Percentiles rank a stretch among this genome's conserved stretches.
These are phyloP conservation scores for Rhagoletis zephyria DNA, from an alignment of 1,140 invertebrate genomes.

Conservation along the genomic window DNA sequence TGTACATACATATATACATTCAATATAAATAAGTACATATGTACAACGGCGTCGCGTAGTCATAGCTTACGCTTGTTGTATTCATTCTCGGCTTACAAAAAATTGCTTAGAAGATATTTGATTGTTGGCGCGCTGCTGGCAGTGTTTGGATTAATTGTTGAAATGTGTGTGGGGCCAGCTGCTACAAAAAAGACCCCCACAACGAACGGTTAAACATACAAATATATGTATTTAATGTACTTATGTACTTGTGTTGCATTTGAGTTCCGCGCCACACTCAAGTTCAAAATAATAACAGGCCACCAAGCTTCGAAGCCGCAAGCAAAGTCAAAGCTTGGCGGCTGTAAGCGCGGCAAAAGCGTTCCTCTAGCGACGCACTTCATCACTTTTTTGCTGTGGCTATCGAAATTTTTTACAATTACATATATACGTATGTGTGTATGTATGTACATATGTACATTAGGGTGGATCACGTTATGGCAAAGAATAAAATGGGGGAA, in stretches of 20 bases:
- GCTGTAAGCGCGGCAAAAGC: neutral
- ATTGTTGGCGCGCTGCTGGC: neutral
- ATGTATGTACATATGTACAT: too few relatives aligned
- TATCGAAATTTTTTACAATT: neutral
- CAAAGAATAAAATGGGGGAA: too few relatives aligned
- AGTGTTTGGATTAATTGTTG: slow-evolving; percentile 29
- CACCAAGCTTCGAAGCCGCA: slow-evolving; percentile 9
- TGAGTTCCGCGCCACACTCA: slow-evolving; percentile 20
- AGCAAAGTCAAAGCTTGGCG: neutral
- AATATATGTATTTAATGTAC: neutral
- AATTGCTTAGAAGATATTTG: slow-evolving; percentile 18
- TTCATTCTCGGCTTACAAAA: slow-evolving; percentile 32
- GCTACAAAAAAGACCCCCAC: neutral
- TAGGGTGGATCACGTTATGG: too few relatives aligned
- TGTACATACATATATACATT: too few relatives aligned
- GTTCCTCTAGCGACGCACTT: slow-evolving; percentile 7
- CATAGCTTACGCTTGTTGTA: neutral
- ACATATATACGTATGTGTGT: too few relatives aligned
- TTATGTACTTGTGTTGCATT: neutral
- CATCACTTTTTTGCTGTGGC: slow-evolving; percentile 1
- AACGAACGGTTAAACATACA: neutral
- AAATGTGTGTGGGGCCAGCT: slow-evolving; percentile 31
- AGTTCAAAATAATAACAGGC: neutral
- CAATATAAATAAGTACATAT: too few relatives aligned
- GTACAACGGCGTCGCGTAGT: neutral